Evolutionary conservation across 2,113 vertebrate genomes (phyloP).

Genomic region (Mastomys natalensis): DNA sequence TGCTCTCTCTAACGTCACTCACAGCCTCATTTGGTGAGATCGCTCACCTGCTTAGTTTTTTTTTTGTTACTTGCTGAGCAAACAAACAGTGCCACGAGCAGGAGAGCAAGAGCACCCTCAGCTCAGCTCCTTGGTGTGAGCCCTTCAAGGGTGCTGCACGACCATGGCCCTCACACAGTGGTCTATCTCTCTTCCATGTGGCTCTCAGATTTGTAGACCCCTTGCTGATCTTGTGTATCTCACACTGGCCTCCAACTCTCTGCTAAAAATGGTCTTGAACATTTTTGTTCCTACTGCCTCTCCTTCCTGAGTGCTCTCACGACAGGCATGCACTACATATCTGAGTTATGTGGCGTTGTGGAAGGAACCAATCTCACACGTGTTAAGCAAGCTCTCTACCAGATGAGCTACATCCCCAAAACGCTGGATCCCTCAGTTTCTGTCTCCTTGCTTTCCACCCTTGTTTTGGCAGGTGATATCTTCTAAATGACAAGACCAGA

Average conservation of each 20-base stretch:
- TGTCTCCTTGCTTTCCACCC: not conserved
- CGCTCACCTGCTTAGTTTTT: not conserved
- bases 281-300: not conserved
- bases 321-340: not conserved
- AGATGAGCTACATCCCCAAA: not conserved
- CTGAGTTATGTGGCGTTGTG: too few species aligned
- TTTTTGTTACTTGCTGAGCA: not conserved
- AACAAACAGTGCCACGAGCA: not conserved
- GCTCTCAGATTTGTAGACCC: not conserved
- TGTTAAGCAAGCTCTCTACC: not conserved
- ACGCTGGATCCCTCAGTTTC: not conserved
- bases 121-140: not conserved
- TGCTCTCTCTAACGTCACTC: too few species aligned
- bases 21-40: not conserved
- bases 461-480: not conserved
- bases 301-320: not conserved
- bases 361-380: too few species aligned
- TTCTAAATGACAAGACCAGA: not conserved
- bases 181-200: not conserved
- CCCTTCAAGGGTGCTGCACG: fast-evolving
- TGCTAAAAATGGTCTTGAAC: not conserved
- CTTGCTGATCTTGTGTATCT: not conserved
- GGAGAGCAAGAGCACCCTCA: fast-evolving
- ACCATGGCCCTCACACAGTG: fast-evolving
- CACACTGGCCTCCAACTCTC: not conserved